Base-by-base conservation (phyloP, 2,113 vertebrate species). In the Okapia johnstoni region DNA sequence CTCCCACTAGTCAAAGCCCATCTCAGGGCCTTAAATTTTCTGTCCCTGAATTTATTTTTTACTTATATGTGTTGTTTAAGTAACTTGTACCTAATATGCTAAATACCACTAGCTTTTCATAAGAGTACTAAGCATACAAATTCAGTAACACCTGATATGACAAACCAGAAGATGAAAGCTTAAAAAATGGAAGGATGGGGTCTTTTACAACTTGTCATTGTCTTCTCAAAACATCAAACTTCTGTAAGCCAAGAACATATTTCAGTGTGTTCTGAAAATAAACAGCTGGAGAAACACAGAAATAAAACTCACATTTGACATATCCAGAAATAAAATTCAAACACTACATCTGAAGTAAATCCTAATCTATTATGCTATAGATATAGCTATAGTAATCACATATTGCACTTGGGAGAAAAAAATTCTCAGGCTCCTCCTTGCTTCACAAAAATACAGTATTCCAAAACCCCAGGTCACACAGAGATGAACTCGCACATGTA, bases 171-270 rank as follows among this genome's bases (percentile, higher is more conserved):
- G 33, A 73, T 77, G 17, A 81, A 94, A 63, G 36, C 23, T 73
- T 93, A 23, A 91, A 93, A 90, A 90, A 90, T 11, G 57, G n/a
- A 88, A 63, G 52, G 11, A 81, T 58, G 30, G 90, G 33, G 25
- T 30, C n/a, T 90, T 96, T 84, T 61, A 58, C 15, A 87, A 86
- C 15, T 92, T 86, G 17, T 76, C 61, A 77, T 7, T 66, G 36
- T 92, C 92, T 93, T 93, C 12, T 96, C 61, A 91, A 93, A 96
- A 94, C 14, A 7, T 79, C 61, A 94, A 94, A 86, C 36, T 88
- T 43, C 40, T 84, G 12, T 81, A 93, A 87, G 55, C 19, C 80
- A 94, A 93, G 21, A 93, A 90, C 15, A 84, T 77, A 81, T 81
- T 88, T 95, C 61, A 88, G 57, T 70, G 57, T 84, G 28, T 54